These are phyloP conservation scores for Gila robusta DNA, from an alignment of 2,797 vertebrate species.

Conservation along the genomic window DNA sequence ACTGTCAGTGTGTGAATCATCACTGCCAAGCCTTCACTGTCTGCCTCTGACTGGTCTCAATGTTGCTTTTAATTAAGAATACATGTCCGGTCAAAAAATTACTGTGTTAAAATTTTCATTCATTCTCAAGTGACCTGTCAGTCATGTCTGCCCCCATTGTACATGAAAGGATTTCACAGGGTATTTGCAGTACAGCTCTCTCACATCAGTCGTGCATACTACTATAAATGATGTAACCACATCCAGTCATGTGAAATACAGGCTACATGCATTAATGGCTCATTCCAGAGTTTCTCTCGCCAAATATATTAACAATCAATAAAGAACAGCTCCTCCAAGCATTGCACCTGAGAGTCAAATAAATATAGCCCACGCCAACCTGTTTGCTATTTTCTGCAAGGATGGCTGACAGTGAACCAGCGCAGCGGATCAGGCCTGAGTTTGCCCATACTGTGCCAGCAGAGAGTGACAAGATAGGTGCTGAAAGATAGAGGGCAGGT, in stretches of 20 bases:
- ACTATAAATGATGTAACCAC: conserved; percentile 52
- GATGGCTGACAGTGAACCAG: conserved; percentile 49
- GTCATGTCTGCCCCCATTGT: conserved; percentile 14
- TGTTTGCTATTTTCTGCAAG: conserved; percentile 54
- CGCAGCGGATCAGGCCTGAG: conserved; percentile 31
- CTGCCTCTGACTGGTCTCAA: conserved; percentile 33
- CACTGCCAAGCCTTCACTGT: conserved; percentile 37
- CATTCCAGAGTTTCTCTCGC: conserved; percentile 38
- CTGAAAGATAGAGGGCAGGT: conserved; percentile 17
- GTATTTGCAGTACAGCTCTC: conserved; percentile 25
- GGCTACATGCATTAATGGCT: conserved; percentile 44
- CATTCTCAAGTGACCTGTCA: conserved; percentile 42
- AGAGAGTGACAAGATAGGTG: conserved; percentile 34
- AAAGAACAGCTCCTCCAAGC: conserved; percentile 43
- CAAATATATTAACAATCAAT: conserved; percentile 48
- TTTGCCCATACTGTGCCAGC: conserved; percentile 48
- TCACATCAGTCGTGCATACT: conserved; percentile 29
- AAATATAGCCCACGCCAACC: conserved; percentile 56
- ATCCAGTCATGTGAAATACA: conserved; percentile 51
- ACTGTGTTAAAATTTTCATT: conserved; percentile 40
- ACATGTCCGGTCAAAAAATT: conserved; percentile 37
- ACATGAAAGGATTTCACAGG: conserved; percentile 30
- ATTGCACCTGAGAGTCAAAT: conserved; percentile 51
- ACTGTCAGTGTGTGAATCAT: conserved; percentile 35
- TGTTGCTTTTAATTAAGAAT: conserved; percentile 49